Evolutionary conservation across 2,888 invertebrate species (phyloP).

Genomic region (Tetramorium bicarinatum): DNA sequence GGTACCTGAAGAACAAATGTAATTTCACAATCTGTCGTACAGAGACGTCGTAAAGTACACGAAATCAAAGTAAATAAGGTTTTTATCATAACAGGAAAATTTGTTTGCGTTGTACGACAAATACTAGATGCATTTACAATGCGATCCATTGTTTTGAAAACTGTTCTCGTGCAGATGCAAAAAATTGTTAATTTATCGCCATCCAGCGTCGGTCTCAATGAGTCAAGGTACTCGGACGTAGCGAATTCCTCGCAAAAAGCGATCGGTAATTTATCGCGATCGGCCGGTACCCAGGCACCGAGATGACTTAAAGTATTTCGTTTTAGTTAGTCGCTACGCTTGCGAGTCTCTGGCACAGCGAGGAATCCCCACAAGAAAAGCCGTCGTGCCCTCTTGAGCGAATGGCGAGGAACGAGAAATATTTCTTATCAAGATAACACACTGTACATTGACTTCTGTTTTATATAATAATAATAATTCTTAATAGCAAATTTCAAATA

Average conservation of each 20-base stretch:
- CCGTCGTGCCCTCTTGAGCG: constrained; percentile 22
- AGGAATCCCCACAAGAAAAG: constrained; percentile 37
- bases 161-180: constrained; percentile 54
- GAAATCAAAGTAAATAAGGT: constrained; percentile 10
- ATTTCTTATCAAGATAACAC: constrained; percentile 22
- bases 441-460: not conserved
- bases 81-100: constrained; percentile 29
- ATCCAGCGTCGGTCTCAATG: constrained; percentile 62
- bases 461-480: not conserved
- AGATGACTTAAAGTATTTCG: constrained; percentile 67
- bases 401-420: constrained; percentile 30
- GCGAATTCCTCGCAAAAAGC: constrained; percentile 60
- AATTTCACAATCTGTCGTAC: constrained; percentile 27
- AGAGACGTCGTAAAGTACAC: constrained; percentile 27
- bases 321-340: constrained; percentile 47
- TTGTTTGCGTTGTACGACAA: constrained; percentile 18
- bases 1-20: not conserved
- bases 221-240: constrained; percentile 48
- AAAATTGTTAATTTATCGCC: constrained; percentile 65
- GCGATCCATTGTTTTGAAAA: constrained; percentile 64
- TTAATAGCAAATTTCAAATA: not conserved
- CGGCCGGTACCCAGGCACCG: constrained; percentile 46
- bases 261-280: constrained; percentile 73
- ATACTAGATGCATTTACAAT: constrained; percentile 23
- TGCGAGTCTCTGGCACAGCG: constrained; percentile 31